These are phyloP conservation scores for Stegana nigrithorax DNA, from an alignment of 2,888 invertebrate species.

Conservation along the genomic window DNA sequence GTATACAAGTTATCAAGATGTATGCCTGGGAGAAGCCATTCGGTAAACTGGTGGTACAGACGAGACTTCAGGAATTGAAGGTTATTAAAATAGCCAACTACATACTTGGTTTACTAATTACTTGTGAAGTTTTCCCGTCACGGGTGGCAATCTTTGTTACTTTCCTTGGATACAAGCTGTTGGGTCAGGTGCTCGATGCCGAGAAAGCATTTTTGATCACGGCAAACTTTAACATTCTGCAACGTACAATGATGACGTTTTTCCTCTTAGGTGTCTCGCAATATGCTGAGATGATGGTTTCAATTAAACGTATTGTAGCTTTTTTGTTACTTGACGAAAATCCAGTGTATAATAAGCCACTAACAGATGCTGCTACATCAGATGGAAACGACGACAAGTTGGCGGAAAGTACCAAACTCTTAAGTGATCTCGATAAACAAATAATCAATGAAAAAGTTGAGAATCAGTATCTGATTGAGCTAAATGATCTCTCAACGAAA, in stretches of 20 bases:
- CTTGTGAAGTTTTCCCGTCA: constrained; percentile 88
- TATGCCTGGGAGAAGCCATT: constrained; percentile 95
- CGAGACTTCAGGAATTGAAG: constrained; percentile 72
- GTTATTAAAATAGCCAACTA: constrained; percentile 80
- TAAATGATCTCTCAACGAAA: constrained; percentile 76
- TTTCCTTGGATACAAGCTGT: constrained; percentile 80
- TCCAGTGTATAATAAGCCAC: constrained; percentile 46
- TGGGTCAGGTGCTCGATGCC: constrained; percentile 80
- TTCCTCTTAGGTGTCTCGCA: constrained; percentile 81
- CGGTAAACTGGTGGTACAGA: constrained; percentile 77
- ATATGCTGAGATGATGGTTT: constrained; percentile 74
- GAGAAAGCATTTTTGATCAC: constrained; percentile 88
- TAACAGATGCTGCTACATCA: constrained; percentile 14
- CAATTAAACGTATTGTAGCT: constrained; percentile 71
- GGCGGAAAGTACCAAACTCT: constrained; percentile 34
- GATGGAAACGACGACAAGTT: constrained; percentile 39
- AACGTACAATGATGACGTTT: constrained; percentile 87
- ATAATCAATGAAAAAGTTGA: constrained; percentile 26
- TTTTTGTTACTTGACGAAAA: constrained; percentile 75
- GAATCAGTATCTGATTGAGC: constrained; percentile 66
- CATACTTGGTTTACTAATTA: constrained; percentile 80
- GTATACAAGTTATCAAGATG: constrained; percentile 95
- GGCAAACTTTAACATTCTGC: constrained; percentile 87
- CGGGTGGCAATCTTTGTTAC: constrained; percentile 88
- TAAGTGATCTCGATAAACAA: constrained; percentile 22